Base-by-base conservation (phyloP, 23 tunicate species). In the Phallusia fumigata region DNA sequence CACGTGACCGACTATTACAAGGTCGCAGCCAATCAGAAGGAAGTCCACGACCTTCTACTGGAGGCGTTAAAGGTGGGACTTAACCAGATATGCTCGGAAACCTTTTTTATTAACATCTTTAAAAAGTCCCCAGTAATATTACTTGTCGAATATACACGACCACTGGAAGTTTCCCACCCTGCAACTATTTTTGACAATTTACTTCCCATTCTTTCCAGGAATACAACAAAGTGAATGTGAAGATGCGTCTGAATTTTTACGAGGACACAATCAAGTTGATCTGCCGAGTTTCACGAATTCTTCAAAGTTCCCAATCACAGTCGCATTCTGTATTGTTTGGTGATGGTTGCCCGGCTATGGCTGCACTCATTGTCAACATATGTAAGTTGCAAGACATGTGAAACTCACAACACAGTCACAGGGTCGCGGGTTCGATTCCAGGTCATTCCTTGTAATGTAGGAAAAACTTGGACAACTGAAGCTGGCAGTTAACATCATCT, bases 11-110 rank as follows among this genome's bases (percentile, higher is more conserved):
- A 87, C 47, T 87, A 87, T 65, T 93, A 93, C 83, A 88, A 93
- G 78, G 86, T 84, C 0, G 90, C 79, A 6, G 40, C 82, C 26
- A 91, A 81, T 73, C 64, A 74, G 40, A 53, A 40, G n/a, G 78
- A 85, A 34, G 84, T 93, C 12, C 92, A 85, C 30, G 79, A 90
- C 44, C 86, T 93, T 22, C 87, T 93, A 24, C 35, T 81, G 81
- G 98, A 93, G 85, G 98, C 98, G 10, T 73, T 93, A 64, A 93
- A 93, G 98, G 98, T 93, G 73, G 30, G 33, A n/a, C 58, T 64
- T 6, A 21, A 40, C 5, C 47, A 40, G n/a, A n/a, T n/a, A n/a
- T n/a, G n/a, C n/a, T n/a, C n/a, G n/a, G n/a, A n/a, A n/a, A n/a
- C n/a, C n/a, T n/a, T n/a, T n/a, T n/a, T n/a, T n/a, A n/a, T n/a